These are phyloP conservation scores for Xiphorhynchus elegans DNA, from an alignment of 2,113 vertebrate genomes.

Conservation along the genomic window DNA sequence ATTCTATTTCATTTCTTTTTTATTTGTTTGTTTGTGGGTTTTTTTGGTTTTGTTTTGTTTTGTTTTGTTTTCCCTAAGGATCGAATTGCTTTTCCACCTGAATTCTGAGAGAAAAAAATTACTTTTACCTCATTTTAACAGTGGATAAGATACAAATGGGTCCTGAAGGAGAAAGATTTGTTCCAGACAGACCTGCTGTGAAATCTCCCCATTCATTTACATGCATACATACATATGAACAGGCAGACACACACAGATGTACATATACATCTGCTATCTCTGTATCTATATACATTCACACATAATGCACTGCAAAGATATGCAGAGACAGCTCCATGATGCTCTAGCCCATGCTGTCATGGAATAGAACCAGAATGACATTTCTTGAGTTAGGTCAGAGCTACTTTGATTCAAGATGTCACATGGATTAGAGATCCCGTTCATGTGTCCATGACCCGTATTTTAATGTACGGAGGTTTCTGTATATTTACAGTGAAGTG, in stretches of 20 bases:
- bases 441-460: background rate
- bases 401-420: background rate
- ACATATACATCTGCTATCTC: background rate
- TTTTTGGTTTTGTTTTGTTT: too few relatives aligned
- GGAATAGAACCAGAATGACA: background rate
- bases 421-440: background rate
- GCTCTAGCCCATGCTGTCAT: background rate
- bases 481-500: background rate
- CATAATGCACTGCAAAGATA: background rate
- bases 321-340: background rate
- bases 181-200: background rate
- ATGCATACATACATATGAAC: background rate
- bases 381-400: background rate
- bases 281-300: background rate
- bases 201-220: background rate
- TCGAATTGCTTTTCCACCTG: background rate
- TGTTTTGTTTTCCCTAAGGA: accelerated
- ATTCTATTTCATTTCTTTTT: background rate
- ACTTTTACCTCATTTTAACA: background rate
- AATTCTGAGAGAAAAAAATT: background rate
- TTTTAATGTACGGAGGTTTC: background rate
- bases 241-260: background rate
- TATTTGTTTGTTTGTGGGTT: too few relatives aligned
- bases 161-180: background rate
- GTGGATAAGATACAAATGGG: background rate